These are phyloP conservation scores for Drosophila pseudotalamancana DNA, from an alignment of 2,888 invertebrate species.

Conservation along the genomic window DNA sequence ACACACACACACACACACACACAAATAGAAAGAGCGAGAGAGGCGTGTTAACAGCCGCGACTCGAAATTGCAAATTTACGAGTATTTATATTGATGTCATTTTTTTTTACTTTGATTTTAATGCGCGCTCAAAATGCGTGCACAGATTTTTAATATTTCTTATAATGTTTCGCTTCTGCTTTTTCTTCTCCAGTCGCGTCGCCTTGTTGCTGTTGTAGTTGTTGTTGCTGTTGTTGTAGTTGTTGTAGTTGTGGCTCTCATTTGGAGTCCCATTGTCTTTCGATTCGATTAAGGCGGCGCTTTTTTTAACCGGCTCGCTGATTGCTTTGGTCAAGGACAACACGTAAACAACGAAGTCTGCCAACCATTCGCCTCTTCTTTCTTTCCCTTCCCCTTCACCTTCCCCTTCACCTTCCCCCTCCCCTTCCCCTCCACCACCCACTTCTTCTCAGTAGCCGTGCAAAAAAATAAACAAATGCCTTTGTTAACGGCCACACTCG, in stretches of 20 bases:
- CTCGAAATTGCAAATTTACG: conserved; percentile 79
- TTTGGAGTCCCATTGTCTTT: conserved; percentile 23
- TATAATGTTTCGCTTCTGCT: too few relatives aligned
- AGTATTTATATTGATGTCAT: conserved; percentile 81
- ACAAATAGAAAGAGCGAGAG: too few relatives aligned
- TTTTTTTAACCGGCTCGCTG: not conserved
- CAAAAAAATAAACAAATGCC: conserved; percentile 47
- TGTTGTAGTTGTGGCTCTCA: conserved; percentile 3
- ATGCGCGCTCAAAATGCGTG: conserved; percentile 77
- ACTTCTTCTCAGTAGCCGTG: conserved; percentile 18
- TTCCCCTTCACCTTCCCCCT: too few relatives aligned
- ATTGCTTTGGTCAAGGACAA: conserved; percentile 48
- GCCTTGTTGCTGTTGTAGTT: too few relatives aligned
- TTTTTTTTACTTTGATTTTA: conserved; percentile 81
- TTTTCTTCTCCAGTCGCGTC: too few relatives aligned
- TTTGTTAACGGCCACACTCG: conserved; percentile 44
- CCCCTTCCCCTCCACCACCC: not conserved
- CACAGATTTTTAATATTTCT: conserved; percentile 76
- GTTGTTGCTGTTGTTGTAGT: too few relatives aligned
- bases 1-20: not conserved
- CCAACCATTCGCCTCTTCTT: too few relatives aligned
- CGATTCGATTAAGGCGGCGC: not conserved
- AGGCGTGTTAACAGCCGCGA: conserved; percentile 61
- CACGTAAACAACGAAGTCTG: not conserved
- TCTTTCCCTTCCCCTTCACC: too few relatives aligned